Evolutionary conservation across 2,797 vertebrate species (phyloP).

Genomic region (Lemur catta): DNA sequence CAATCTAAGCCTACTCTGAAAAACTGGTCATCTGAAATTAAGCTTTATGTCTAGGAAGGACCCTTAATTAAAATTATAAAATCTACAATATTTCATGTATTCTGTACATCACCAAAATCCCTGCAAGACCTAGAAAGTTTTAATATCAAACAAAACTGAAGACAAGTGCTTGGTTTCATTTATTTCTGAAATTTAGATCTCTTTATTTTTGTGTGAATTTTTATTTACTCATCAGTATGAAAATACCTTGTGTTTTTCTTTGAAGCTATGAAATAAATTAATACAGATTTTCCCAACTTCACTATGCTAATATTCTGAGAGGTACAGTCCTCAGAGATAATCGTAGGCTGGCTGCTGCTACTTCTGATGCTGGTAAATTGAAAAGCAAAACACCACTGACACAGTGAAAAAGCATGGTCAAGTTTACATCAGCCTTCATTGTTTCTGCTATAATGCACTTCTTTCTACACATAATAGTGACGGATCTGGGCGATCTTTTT

Average conservation of each 20-base stretch:
- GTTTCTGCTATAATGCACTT: background rate
- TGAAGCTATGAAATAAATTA: conserved; percentile 7
- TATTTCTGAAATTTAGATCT: conserved; percentile 23
- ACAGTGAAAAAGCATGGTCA: background rate
- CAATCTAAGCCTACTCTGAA: conserved; percentile 49
- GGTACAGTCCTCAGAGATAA: background rate
- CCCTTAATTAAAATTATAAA: conserved; percentile 45
- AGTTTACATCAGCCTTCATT: background rate
- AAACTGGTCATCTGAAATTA: conserved; percentile 46
- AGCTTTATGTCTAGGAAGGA: background rate
- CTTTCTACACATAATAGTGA: background rate
- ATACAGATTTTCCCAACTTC: background rate
- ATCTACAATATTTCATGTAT: background rate
- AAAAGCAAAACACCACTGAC: background rate
- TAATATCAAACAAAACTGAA: background rate
- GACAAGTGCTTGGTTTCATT: background rate
- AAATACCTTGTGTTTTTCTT: background rate
- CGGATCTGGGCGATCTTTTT: conserved; percentile 21
- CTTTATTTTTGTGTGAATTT: conserved; percentile 1
- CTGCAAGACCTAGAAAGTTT: background rate
- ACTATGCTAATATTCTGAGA: background rate
- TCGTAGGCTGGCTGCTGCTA: background rate
- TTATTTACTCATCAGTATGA: background rate
- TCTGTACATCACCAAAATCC: background rate
- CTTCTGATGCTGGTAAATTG: conserved; percentile 5